Evolutionary conservation across 2,797 vertebrate species (phyloP).

Genomic region (Aulostomus chinensis): DNA sequence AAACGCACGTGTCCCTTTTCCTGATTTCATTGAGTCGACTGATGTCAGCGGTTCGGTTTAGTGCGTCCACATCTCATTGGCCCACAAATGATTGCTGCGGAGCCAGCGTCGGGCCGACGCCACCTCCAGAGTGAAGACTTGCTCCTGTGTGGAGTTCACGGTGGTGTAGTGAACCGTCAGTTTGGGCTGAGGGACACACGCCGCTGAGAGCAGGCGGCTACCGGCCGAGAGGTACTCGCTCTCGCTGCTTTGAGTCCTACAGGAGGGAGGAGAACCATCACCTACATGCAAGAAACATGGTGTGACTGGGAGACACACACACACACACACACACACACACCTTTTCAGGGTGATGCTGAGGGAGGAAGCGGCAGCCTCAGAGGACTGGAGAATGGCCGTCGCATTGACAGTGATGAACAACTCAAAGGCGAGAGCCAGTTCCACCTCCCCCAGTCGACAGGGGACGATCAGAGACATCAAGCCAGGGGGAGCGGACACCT

Average conservation of each 20-base stretch:
- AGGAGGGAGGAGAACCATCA: conserved; percentile 6
- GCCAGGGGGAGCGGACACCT: conserved; percentile 75
- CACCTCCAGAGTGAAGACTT: conserved; percentile 72
- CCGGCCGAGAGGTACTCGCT: conserved; percentile 73
- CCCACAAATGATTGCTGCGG: conserved; percentile 73
- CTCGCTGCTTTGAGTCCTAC: conserved; percentile 63
- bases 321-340: conserved; percentile 64
- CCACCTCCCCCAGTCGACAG: conserved; percentile 85
- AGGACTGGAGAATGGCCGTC: conserved; percentile 67
- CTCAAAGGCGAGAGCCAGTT: conserved; percentile 91
- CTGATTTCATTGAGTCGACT: not conserved
- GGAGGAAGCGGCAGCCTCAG: conserved; percentile 35
- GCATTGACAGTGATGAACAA: conserved; percentile 88
- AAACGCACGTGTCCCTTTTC: no score
- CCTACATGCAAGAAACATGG: not conserved
- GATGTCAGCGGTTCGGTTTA: conserved; percentile 7
- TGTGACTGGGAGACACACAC: not conserved
- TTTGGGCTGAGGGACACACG: conserved; percentile 73
- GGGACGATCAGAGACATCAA: conserved; percentile 82
- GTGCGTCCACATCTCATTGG: conserved; percentile 66
- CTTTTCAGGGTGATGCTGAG: conserved; percentile 88
- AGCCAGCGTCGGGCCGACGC: conserved; percentile 75
- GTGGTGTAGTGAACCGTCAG: conserved; percentile 67
- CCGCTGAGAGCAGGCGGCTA: conserved; percentile 75
- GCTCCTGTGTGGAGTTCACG: conserved; percentile 69